phyloP scores from a whole-genome alignment of 2,113 vertebrate species.

The Seriola aureovittata region DNA sequence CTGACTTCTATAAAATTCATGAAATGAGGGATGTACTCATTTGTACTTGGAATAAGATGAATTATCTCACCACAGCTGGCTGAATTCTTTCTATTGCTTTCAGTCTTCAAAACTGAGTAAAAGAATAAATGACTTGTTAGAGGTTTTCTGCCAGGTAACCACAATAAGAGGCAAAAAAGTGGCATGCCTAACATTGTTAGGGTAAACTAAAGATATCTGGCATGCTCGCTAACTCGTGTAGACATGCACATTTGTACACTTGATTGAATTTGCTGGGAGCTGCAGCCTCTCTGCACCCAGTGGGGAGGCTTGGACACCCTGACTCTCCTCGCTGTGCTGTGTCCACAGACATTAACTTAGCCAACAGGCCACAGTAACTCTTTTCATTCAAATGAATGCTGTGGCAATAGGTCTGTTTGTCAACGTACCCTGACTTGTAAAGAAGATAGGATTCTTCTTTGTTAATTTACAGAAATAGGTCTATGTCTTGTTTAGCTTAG shows the following conservation, averaged over 20 bases:
- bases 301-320: background rate
- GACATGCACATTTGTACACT: constrained; percentile 15
- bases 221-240: background rate
- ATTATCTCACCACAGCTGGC: constrained; percentile 20
- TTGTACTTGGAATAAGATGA: constrained; percentile 26
- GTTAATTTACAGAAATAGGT: background rate
- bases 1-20: constrained; percentile 46
- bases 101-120: background rate
- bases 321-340: constrained; percentile 16
- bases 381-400: background rate
- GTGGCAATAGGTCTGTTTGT: background rate
- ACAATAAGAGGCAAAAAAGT: background rate
- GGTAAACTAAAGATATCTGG: constrained; percentile 17
- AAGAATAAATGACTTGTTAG: constrained; percentile 7
- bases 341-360: constrained; percentile 7
- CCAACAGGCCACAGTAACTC: background rate
- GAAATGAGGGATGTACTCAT: constrained; percentile 25
- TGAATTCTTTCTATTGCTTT: background rate
- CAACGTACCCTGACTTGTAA: too few species aligned
- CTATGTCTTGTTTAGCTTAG: background rate
- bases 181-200: constrained; percentile 1
- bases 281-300: constrained; percentile 20
- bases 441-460: background rate
- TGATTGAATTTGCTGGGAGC: constrained; percentile 26
- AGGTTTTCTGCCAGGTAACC: background rate